phyloP scores from a whole-genome alignment of 2,797 vertebrate species.

The Emys orbicularis region DNA sequence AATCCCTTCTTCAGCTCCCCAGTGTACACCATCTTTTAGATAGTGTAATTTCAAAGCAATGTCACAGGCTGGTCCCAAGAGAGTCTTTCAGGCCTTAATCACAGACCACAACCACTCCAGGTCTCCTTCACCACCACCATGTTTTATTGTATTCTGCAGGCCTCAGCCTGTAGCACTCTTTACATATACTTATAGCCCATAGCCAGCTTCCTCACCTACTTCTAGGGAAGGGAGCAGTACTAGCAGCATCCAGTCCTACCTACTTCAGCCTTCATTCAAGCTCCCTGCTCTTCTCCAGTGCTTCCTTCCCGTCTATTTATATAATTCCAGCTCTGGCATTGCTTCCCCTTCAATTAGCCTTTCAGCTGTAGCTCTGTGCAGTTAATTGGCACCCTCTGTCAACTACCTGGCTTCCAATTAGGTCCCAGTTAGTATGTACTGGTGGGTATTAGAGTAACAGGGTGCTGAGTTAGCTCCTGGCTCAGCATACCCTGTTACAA shows the following conservation, averaged over 20 bases:
- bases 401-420: neutral
- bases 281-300: neutral
- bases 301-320: neutral
- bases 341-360: neutral
- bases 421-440: neutral
- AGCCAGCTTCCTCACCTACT: neutral
- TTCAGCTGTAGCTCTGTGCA: neutral
- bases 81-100: neutral
- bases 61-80: neutral
- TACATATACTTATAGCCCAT: neutral
- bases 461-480: neutral
- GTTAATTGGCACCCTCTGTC: neutral
- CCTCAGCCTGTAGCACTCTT: neutral
- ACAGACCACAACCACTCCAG: neutral
- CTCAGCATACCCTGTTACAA: neutral
- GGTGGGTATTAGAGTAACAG: neutral
- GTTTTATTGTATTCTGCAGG: neutral
- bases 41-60: neutral
- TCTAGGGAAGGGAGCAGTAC: neutral
- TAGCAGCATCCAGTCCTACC: neutral
- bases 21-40: neutral
- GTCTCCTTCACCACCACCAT: neutral
- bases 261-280: neutral
- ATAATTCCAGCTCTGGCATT: neutral
- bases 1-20: neutral